Evolutionary conservation across 2,888 invertebrate genomes (phyloP), one percentile per base, ranked within the genome.

Genomic region (Caenorhabditis sulstoni): DNA sequence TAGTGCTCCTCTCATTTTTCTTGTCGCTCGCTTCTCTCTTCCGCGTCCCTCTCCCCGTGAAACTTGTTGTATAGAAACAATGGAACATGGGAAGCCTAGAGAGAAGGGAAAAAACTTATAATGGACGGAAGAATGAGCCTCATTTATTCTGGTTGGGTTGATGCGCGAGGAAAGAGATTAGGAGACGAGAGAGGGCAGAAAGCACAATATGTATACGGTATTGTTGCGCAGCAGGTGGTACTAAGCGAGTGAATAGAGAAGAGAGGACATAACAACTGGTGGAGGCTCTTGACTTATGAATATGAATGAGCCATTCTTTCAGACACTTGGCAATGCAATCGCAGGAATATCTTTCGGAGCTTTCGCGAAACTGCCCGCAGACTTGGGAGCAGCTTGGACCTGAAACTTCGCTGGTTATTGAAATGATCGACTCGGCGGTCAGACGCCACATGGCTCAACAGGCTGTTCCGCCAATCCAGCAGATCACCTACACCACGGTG

Each of bases 161-260:
- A 55, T 73, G 61, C 70, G 68, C 68, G 68, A 70, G 71, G 73
- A 47, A 20, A 70, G 59, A 59, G 65, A 65, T 67, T 65, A 45
- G 61, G 49, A 41, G n/a, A 22, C 20, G 50, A 55, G 50, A 11
- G 45, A 4, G 22, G 29, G 52, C 29, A 11, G 14, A 11, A 18
- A 12, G 14, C 20, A 61, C 68, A 77, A 68, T 68, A 77, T 77
- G 68, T 65, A 59, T 45, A 64, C 37, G 58, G 65, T 77, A 70
- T 55, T 71, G 70, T 77, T 66, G 59, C 78, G 71, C 78, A 78
- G 78, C 78, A 78, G 78, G 78, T 66, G 77, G 66, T 59, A 70
- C 20, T 44, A 64, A 57, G 59, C 50, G 37, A 3, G 9, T 29
- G 55, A 37, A 57, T 39, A 39, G 22, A 47, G n/a, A n/a, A n/a